phyloP scores from a whole-genome alignment of 2,797 vertebrate genomes.

The Gambelia wislizenii region DNA sequence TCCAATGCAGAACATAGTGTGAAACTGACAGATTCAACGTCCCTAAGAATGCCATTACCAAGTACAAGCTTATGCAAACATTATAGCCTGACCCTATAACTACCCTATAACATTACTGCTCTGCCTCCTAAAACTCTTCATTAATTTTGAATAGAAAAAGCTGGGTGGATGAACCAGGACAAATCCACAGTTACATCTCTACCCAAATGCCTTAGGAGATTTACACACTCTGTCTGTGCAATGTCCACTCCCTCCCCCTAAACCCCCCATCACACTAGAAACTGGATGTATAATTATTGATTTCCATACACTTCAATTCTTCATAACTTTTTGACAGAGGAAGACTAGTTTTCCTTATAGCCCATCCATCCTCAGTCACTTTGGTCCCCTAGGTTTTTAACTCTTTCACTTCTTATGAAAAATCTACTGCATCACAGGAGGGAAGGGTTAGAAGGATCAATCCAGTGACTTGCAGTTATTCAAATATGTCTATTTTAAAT shows the following conservation, averaged over 20 bases:
- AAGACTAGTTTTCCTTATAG: neutral
- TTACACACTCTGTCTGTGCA: neutral
- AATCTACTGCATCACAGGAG: conserved; percentile 2
- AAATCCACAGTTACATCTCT: neutral
- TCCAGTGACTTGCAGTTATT: neutral
- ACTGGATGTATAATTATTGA: neutral
- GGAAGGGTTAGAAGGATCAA: too few species aligned
- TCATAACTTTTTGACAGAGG: conserved; percentile 10
- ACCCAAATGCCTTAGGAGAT: neutral
- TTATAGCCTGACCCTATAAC: too few species aligned
- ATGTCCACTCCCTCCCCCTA: neutral
- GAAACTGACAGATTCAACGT: too few species aligned
- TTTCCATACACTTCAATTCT: neutral
- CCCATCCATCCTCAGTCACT: neutral
- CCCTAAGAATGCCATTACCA: too few species aligned
- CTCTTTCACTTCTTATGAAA: conserved; percentile 17
- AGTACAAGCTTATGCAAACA: too few species aligned
- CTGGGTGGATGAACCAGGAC: too few species aligned
- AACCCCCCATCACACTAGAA: too few species aligned
- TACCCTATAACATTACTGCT: neutral
- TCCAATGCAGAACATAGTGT: too few species aligned
- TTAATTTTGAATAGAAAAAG: neutral
- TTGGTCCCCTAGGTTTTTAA: neutral
- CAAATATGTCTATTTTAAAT: neutral
- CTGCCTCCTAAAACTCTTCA: neutral